phyloP scores from a whole-genome alignment of 2,888 invertebrate species.

The Steromphala cineraria region DNA sequence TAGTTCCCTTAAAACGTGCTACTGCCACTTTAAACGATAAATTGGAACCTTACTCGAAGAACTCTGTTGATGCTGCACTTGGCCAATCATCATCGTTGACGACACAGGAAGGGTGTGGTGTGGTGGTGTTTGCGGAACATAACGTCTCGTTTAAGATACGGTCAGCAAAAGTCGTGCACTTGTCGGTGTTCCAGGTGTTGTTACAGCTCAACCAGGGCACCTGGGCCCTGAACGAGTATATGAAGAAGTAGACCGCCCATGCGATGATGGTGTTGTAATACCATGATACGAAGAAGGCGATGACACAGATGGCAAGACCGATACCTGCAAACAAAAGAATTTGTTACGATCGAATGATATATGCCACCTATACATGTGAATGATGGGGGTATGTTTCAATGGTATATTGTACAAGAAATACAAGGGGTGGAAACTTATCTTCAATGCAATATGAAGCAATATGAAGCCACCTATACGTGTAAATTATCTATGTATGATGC shows the following conservation, averaged over 20 bases:
- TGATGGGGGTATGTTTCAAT: too few relatives aligned
- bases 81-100: constrained; percentile 30
- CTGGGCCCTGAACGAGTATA: constrained; percentile 70
- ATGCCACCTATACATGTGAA: too few relatives aligned
- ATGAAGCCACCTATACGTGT: too few relatives aligned
- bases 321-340: too few relatives aligned
- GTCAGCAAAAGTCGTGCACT: constrained; percentile 78
- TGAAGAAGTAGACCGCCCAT: constrained; percentile 82
- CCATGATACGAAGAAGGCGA: constrained; percentile 84
- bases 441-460: too few relatives aligned
- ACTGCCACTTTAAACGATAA: too few relatives aligned
- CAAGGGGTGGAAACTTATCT: too few relatives aligned
- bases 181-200: constrained; percentile 74
- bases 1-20: too few relatives aligned
- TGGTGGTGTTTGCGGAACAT: constrained; percentile 18
- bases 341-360: too few relatives aligned
- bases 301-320: constrained; percentile 94
- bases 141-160: constrained; percentile 23
- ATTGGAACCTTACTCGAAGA: constrained; percentile 53
- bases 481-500: too few relatives aligned
- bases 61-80: constrained; percentile 59
- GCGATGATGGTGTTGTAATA: constrained; percentile 98
- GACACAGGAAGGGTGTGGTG: neutral
- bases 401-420: too few relatives aligned
- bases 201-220: constrained; percentile 75